Evolutionary conservation across 2,888 invertebrate species (phyloP), one percentile per base, ranked within the genome.

Genomic region (Patella depressa): DNA sequence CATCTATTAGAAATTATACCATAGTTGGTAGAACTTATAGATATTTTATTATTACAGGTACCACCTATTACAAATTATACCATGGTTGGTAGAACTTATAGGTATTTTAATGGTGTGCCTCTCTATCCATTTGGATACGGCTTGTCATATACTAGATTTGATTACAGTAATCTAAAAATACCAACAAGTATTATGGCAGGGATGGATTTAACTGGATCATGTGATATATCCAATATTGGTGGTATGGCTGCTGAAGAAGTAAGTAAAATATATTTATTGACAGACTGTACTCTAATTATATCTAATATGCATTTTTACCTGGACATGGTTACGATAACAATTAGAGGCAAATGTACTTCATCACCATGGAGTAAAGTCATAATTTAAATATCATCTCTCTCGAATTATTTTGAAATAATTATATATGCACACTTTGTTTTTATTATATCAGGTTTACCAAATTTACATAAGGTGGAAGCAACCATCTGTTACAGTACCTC

Each of bases 381-480:
- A 45, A 45, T 45, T 45, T 45, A 9, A 45, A 45, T 4, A 4
- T 4, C 45, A 45, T 45, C 45, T 45, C 45, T 45, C 0, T 45
- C 45, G 9, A 45, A 45, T 45, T 45, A 45, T 45, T 45, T 45
- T 45, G 45, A 45, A 45, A 45, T 9, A 9, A 45, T 45, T 45
- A 45, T 45, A 45, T 5, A 45, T 45, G 45, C 7, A 45, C 45
- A 9, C 1, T 45, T 45, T 34, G n/a, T 34, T 45, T 45, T 7
- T 45, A 45, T 73, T 72, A 55, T 71, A 24, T n/a, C 74, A 84
- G 85, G 83, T 85, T 19, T 75, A 80, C 19, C 85, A 85, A 77
- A 78, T 83, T 0, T 85, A 85, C 74, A 79, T 85, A 45, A 72
- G 74, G n/a, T 85, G 85, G 85, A 54, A 72, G 5, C 76, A 78